Evolutionary conservation across 2,113 vertebrate genomes (phyloP), one percentile per base, ranked within the genome.

Genomic region (Ranitomeya variabilis): DNA sequence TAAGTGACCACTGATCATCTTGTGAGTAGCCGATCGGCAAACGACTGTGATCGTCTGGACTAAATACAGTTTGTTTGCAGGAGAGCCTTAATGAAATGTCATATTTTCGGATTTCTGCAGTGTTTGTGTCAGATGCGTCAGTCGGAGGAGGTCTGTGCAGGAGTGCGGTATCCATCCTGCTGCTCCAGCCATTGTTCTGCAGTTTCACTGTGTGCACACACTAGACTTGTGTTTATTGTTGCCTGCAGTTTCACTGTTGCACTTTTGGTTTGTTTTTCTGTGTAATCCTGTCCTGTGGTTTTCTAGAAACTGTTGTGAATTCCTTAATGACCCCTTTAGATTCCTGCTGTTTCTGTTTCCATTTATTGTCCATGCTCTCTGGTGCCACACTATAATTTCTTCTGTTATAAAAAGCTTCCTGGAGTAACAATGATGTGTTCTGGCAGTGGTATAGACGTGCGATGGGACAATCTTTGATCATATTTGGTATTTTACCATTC

Each of bases 131-230:
- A 7, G 16, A 76, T 76, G 0, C 73, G 10, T 37, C 37, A 51
- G 5, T 52, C 16, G 21, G 14, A 66, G 21, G 18, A 31, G 82
- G 66, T 54, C n/a, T 69, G 31, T 31, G 37, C 51, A 21, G 60
- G 31, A 55, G 21, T 31, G 64, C 55, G 82, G 51, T 23, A 18
- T 52, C 21, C 13, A 23, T 83, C 80, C 62, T 45, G 60, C 80
- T 69, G 62, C 51, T 67, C 45, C 62, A 67, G 21, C 64, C 82
- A 84, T 84, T 84, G 64, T 84, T 71, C 64, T 54, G 62, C 12
- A 83, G 82, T 84, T 84, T 84, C 82, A 84, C 45, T 67, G 78
- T 69, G 26, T 84, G 11, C 51, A 55, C 16, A 52, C 59, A n/a
- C 26, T 15, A 10, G 51, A 13, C 37, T 52, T 7, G 1, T 69